A percentile compares a stretch with the other conserved stretches of the same genome.
phyloP scores from a whole-genome alignment of 2,797 vertebrate species.

The Bradypodion pumilum region DNA sequence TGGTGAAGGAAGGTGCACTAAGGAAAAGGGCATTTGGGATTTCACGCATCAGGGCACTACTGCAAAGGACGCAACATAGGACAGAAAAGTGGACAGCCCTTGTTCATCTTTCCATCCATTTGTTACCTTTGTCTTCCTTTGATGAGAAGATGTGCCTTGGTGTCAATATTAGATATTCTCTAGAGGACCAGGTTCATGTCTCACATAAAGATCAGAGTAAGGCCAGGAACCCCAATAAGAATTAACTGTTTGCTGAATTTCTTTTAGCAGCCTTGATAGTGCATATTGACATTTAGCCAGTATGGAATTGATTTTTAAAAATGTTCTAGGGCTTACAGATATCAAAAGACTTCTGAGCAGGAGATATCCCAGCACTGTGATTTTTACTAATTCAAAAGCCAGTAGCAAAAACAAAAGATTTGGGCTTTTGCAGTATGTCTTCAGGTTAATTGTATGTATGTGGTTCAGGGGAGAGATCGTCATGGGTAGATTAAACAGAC shows the following conservation, averaged over 20 bases:
- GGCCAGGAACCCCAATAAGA: background rate
- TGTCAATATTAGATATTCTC: accelerated
- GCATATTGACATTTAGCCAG: constrained; percentile 30
- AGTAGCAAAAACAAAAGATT: background rate
- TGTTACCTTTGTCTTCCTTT: background rate
- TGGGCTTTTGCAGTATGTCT: constrained; percentile 25
- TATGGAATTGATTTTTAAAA: constrained; percentile 36
- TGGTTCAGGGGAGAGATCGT: background rate
- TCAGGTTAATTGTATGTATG: background rate
- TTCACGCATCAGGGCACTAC: background rate
- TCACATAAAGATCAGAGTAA: constrained; percentile 22
- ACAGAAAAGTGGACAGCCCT: background rate
- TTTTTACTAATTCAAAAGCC: constrained; percentile 38
- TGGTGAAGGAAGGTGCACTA: background rate
- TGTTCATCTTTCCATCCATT: background rate
- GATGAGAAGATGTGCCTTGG: background rate
- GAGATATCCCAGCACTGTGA: constrained; percentile 27
- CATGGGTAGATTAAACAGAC: accelerated
- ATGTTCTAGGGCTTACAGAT: constrained; percentile 30
- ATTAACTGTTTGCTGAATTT: constrained; percentile 20
- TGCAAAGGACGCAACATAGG: no score
- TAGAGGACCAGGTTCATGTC: background rate
- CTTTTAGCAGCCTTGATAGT: constrained; percentile 25
- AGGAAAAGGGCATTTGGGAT: background rate
- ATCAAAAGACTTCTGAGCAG: constrained; percentile 21